Evolutionary conservation across 1,140 invertebrate species (phyloP).

Genomic region (Drosophila leontia): DNA sequence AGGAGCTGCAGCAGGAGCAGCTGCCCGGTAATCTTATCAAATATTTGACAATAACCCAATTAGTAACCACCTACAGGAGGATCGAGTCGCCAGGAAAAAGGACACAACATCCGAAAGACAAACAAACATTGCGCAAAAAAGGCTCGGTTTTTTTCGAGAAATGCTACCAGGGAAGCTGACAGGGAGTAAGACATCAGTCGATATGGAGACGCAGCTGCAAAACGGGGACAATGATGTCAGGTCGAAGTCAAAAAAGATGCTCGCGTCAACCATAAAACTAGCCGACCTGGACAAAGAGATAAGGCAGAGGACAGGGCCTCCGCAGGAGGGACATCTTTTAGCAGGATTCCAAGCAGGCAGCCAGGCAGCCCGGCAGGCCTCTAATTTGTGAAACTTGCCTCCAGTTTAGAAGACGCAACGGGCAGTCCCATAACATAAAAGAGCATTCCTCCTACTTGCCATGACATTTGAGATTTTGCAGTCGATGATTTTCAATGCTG

Average conservation of each 20-base stretch:
- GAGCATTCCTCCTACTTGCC: constrained; percentile 51
- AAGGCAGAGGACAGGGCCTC: constrained; percentile 59
- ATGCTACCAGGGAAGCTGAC: constrained; percentile 80
- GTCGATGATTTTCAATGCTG: constrained; percentile 75
- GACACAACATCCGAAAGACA: constrained; percentile 26
- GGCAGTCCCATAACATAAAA: constrained; percentile 45
- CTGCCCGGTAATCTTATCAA: constrained; percentile 76
- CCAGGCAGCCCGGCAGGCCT: constrained; percentile 47
- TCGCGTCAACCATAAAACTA: constrained; percentile 75
- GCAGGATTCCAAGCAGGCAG: constrained; percentile 22
- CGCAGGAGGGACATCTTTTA: constrained; percentile 49
- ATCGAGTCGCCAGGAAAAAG: constrained; percentile 15
- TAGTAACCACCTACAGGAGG: constrained; percentile 78
- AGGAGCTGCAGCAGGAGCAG: constrained; percentile 41
- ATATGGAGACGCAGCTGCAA: constrained; percentile 63
- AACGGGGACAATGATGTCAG: constrained; percentile 59
- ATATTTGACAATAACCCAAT: constrained; percentile 81
- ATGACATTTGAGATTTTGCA: constrained; percentile 80
- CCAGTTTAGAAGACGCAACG: constrained; percentile 65
- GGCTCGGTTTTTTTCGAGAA: constrained; percentile 39
- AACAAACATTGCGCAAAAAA: constrained; percentile 74
- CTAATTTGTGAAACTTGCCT: constrained; percentile 82
- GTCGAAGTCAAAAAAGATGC: constrained; percentile 65
- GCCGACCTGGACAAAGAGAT: constrained; percentile 52
- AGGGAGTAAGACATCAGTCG: constrained; percentile 67